Percentiles rank a stretch among this genome's conserved stretches.
Evolutionary conservation across 2,797 vertebrate genomes (phyloP).

Genomic region (Chanos chanos): DNA sequence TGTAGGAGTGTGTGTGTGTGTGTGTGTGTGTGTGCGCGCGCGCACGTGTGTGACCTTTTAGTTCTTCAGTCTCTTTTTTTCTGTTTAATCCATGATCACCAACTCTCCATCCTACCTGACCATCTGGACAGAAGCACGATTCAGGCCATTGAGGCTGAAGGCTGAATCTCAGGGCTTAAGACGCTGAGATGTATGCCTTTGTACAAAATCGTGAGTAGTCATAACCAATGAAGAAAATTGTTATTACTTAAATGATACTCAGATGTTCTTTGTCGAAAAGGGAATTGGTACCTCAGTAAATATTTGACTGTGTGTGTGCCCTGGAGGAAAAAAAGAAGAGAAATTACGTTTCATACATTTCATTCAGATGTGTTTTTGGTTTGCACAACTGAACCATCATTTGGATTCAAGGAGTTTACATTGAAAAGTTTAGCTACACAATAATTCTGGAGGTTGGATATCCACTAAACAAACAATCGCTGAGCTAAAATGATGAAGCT

Average conservation of each 20-base stretch:
- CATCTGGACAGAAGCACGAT: constrained; percentile 62
- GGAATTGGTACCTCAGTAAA: background rate
- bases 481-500: constrained; percentile 61
- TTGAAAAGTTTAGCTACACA: constrained; percentile 62
- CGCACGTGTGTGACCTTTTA: constrained; percentile 52
- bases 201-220: too few species aligned
- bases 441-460: constrained; percentile 66
- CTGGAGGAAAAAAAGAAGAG: background rate
- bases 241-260: too few species aligned
- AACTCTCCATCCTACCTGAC: constrained; percentile 55
- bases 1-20: too few species aligned
- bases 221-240: too few species aligned
- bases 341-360: constrained; percentile 24
- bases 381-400: constrained; percentile 78
- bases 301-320: background rate
- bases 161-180: constrained; percentile 11
- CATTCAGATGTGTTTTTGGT: constrained; percentile 55
- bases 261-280: too few species aligned
- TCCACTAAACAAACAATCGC: constrained; percentile 72
- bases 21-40: constrained; percentile 1
- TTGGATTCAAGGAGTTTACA: constrained; percentile 69
- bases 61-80: too few species aligned
- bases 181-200: too few species aligned
- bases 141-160: constrained; percentile 3
- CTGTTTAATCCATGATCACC: constrained; percentile 51